Percentiles rank a stretch among this genome's conserved stretches.
phyloP scores from a whole-genome alignment of 2,888 invertebrate genomes.

The Phengaris arion region DNA sequence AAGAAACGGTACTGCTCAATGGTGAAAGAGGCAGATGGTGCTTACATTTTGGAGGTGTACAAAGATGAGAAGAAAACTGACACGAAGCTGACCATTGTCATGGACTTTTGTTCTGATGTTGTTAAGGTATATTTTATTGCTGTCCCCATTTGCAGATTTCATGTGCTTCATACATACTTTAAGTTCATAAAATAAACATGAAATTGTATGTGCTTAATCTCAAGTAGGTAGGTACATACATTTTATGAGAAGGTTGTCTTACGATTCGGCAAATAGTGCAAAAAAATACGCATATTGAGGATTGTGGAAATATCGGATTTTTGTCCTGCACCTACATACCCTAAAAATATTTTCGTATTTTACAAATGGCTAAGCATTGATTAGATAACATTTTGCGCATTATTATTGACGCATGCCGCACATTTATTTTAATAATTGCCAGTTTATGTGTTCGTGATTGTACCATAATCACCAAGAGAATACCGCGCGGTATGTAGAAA shows the following conservation, averaged over 20 bases:
- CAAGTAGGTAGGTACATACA: neutral
- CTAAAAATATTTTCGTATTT: too few species aligned
- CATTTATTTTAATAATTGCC: too few species aligned
- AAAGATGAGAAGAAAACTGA: constrained; percentile 96
- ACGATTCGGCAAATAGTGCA: neutral
- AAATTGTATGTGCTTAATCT: neutral
- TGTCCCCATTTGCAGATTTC: neutral
- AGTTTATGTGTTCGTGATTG: neutral
- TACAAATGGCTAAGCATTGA: too few species aligned
- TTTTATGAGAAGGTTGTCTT: neutral
- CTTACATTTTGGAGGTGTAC: constrained; percentile 93
- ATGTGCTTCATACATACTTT: neutral
- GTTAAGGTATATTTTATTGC: constrained; percentile 80
- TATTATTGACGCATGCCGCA: too few species aligned
- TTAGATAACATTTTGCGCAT: too few species aligned
- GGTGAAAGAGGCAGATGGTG: constrained; percentile 93
- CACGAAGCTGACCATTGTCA: constrained; percentile 93
- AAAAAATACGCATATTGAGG: neutral
- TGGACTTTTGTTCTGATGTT: constrained; percentile 96
- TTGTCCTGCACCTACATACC: too few species aligned
- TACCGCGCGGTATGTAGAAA: constrained; percentile 5
- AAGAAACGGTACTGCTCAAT: constrained; percentile 94
- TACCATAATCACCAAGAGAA: constrained; percentile 1
- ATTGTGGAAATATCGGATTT: neutral
- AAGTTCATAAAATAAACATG: neutral